Evolutionary conservation across 2,113 vertebrate genomes (phyloP).

Genomic region (Scalopus aquaticus): DNA sequence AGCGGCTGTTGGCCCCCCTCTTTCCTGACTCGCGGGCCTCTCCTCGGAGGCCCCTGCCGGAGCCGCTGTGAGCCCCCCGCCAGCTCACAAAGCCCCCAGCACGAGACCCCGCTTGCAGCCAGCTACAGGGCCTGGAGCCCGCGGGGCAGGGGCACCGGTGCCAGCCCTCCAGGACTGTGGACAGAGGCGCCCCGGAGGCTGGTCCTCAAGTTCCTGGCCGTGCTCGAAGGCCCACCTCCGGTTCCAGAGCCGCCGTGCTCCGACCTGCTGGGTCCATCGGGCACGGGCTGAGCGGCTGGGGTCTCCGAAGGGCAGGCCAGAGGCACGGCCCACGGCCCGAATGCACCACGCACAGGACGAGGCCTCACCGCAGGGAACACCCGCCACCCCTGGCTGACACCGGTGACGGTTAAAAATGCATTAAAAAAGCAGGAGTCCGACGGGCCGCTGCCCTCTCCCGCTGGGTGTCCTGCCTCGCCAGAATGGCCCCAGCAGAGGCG

Average conservation of each 20-base stretch:
- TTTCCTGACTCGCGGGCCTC: too few relatives aligned
- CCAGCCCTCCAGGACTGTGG: neutral
- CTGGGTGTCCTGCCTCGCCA: neutral
- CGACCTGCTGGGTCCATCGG: too few relatives aligned
- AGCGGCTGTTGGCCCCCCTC: too few relatives aligned
- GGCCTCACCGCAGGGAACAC: too few relatives aligned
- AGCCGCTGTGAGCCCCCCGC: neutral
- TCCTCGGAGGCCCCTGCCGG: neutral
- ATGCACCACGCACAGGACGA: too few relatives aligned
- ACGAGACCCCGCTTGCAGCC: neutral
- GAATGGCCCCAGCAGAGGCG: neutral
- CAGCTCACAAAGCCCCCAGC: neutral
- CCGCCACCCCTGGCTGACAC: rapidly evolving
- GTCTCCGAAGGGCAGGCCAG: too few relatives aligned
- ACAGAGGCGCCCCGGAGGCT: neutral
- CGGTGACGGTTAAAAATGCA: neutral
- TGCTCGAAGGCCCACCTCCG: neutral
- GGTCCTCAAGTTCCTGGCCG: neutral
- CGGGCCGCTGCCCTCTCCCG: neutral
- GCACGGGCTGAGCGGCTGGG: neutral
- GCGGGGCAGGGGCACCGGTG: too few relatives aligned
- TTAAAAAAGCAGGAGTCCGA: neutral
- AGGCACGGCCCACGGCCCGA: too few relatives aligned
- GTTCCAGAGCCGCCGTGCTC: too few relatives aligned
- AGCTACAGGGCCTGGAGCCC: too few relatives aligned